Conservation (phyloP, 92 coral and sea anemone species). For the Metridium senile region DNA sequence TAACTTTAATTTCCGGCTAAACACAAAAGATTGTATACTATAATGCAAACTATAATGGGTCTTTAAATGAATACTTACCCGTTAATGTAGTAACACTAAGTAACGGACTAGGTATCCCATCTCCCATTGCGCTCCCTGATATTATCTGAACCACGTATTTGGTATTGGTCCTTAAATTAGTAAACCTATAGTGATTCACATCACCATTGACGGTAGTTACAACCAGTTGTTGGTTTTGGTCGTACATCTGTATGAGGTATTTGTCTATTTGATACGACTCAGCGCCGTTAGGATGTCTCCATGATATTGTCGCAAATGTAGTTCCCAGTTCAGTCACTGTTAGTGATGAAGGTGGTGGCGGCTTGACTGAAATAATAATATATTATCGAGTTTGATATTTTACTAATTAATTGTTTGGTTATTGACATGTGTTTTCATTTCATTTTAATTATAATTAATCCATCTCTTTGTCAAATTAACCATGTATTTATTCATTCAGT, state of each 20-base stretch:
- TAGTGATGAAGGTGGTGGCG: slow-evolving; percentile 27
- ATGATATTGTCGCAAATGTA: neutral
- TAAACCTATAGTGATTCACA: neutral
- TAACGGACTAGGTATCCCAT: neutral
- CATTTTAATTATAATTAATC: too few relatives aligned
- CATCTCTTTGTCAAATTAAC: neutral
- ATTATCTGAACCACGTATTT: slow-evolving; percentile 7
- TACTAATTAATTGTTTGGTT: too few relatives aligned
- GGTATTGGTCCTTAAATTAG: neutral
- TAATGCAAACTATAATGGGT: too few relatives aligned
- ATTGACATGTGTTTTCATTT: neutral
- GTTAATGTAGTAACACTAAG: slow-evolving; percentile 3
- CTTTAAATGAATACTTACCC: slow-evolving; percentile 4
- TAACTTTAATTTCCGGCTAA: too few relatives aligned
- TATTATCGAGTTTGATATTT: neutral
- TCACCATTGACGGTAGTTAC: neutral
- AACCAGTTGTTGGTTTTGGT: too few relatives aligned
- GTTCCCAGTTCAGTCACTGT: neutral
- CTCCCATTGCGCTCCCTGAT: slow-evolving; percentile 3
- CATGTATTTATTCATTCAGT: neutral
- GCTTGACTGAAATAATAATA: slow-evolving; percentile 1
- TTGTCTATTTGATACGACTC: slow-evolving; percentile 8
- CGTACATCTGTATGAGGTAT: slow-evolving; percentile 14
- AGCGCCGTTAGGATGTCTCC: slow-evolving; percentile 11
- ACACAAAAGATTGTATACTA: too few relatives aligned